Conservation (phyloP, 1,140 invertebrate species). For the Pararge aegeria region DNA sequence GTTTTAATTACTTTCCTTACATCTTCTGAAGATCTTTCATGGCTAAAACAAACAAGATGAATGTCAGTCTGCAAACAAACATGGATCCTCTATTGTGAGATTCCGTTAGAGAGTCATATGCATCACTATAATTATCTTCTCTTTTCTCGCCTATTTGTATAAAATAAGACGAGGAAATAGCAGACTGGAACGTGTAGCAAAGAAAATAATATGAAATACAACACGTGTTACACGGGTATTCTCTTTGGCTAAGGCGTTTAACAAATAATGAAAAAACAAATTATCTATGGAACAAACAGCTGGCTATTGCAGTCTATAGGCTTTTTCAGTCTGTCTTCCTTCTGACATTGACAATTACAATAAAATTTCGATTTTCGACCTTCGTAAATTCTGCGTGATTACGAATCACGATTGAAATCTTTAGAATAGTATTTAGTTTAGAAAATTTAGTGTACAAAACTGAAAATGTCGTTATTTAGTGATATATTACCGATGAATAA, state of each 20-base stretch:
- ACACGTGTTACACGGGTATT: too few relatives aligned
- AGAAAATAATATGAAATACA: too few relatives aligned
- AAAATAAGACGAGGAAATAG: too few relatives aligned
- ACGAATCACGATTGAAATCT: constrained; percentile 36
- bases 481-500: constrained; percentile 65
- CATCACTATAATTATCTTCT: too few relatives aligned
- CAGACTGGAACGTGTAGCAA: too few relatives aligned
- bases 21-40: constrained; percentile 79
- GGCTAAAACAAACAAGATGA: constrained; percentile 52
- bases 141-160: too few relatives aligned
- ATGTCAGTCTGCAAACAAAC: too few relatives aligned
- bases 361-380: constrained; percentile 42
- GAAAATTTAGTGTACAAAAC: constrained; percentile 50
- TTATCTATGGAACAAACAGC: not conserved
- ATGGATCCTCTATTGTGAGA: too few relatives aligned
- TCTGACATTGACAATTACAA: constrained; percentile 11
- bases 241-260: too few relatives aligned
- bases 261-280: not conserved
- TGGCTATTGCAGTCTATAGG: too few relatives aligned
- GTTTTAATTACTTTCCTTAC: constrained; percentile 82
- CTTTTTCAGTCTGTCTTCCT: too few relatives aligned
- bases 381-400: constrained; percentile 54
- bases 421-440: constrained; percentile 49
- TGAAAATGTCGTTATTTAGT: constrained; percentile 69
- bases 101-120: too few relatives aligned